Conservation (phyloP, 2,888 invertebrate genomes). For the Idaea aversata region DNA sequence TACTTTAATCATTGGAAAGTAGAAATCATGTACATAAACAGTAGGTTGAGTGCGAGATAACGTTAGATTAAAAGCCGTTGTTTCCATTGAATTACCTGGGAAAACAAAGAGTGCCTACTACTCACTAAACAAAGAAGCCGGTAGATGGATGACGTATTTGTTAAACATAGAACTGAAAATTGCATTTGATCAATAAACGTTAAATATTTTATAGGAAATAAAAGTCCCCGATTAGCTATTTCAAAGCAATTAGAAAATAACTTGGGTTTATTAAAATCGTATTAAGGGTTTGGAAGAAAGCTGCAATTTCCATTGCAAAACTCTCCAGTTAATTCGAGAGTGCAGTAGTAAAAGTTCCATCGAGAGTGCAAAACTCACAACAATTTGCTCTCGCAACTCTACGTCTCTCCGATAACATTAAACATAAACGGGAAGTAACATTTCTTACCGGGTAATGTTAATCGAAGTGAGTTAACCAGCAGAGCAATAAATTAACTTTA, state of each 20-base stretch:
- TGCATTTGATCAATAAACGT: not conserved
- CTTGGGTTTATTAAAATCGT: not conserved
- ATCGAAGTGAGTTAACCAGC: slow-evolving; percentile 12
- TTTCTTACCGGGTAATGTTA: slow-evolving; percentile 5
- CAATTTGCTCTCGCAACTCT: not conserved
- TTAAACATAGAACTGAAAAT: not conserved
- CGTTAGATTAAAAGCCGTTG: not conserved
- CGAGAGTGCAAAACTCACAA: not conserved
- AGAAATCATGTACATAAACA: not conserved
- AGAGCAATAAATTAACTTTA: slow-evolving; percentile 19
- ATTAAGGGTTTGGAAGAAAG: not conserved
- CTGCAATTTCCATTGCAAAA: not conserved
- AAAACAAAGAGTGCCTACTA: not conserved
- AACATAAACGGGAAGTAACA: not conserved
- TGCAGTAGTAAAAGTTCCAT: not conserved
- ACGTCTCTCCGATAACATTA: not conserved
- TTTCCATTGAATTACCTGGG: not conserved
- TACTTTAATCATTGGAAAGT: not conserved
- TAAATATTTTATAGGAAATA: not conserved
- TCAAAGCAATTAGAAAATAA: not conserved
- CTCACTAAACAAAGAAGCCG: not conserved
- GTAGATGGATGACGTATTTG: not conserved
- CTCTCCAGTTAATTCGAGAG: not conserved
- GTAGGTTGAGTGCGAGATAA: not conserved
- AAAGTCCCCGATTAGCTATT: not conserved